Conservation (phyloP, 1,140 invertebrate species). For the Druon quercuslanigerum region DNA sequence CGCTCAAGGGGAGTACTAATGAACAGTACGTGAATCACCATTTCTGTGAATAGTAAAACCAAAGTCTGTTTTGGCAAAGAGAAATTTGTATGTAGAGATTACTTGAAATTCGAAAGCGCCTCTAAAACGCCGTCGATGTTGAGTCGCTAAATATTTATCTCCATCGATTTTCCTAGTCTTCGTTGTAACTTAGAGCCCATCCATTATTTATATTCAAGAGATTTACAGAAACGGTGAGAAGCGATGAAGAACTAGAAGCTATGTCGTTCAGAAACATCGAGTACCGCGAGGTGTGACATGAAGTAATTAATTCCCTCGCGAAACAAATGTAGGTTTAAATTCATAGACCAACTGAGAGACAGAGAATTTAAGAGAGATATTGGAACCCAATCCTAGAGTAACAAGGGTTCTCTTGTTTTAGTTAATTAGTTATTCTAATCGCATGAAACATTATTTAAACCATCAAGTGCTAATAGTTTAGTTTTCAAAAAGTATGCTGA, state of each 20-base stretch:
- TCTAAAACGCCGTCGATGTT: slow-evolving; percentile 12
- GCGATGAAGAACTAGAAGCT: slow-evolving; percentile 30
- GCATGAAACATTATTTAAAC: slow-evolving; percentile 57
- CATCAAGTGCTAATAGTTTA: slow-evolving; percentile 37
- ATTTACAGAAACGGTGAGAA: slow-evolving; percentile 34
- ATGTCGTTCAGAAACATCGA: slow-evolving; percentile 57
- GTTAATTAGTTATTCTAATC: slow-evolving; percentile 70
- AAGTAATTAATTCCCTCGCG: slow-evolving; percentile 61
- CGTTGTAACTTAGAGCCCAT: slow-evolving; percentile 30
- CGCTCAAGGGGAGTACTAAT: neutral
- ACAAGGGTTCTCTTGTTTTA: slow-evolving; percentile 32
- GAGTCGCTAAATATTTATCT: slow-evolving; percentile 27
- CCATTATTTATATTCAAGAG: slow-evolving; percentile 43
- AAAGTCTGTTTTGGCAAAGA: neutral
- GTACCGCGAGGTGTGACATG: slow-evolving; percentile 49
- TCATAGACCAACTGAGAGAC: neutral
- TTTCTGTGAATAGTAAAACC: neutral
- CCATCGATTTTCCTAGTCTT: slow-evolving; percentile 16
- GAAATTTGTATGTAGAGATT: slow-evolving; percentile 23
- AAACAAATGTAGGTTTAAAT: slow-evolving; percentile 37
- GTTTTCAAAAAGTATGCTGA: neutral
- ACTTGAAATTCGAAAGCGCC: slow-evolving; percentile 16
- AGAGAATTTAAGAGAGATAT: slow-evolving; percentile 36
- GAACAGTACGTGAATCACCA: slow-evolving; percentile 7
- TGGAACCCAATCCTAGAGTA: slow-evolving; percentile 54